These are phyloP conservation scores for Crossocerus cetratus DNA, from an alignment of 2,888 invertebrate species.

Conservation along the genomic window DNA sequence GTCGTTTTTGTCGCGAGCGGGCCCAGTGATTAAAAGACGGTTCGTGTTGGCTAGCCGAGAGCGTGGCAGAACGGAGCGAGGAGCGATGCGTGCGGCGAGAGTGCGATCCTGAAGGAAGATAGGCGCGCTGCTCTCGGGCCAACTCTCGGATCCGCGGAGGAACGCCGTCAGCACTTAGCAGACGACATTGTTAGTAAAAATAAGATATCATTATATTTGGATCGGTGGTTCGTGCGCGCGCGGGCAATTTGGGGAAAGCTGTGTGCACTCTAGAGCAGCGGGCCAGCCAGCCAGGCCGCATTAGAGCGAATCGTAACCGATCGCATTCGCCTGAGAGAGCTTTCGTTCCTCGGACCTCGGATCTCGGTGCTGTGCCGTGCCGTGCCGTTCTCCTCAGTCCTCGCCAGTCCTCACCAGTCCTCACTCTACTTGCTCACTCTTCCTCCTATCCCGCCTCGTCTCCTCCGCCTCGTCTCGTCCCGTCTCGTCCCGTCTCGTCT, in stretches of 20 bases:
- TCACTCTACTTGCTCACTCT: neutral
- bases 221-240: constrained; percentile 53
- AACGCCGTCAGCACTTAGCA: constrained; percentile 56
- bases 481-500: no score
- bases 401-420: no score
- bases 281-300: neutral
- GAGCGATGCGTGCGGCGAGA: constrained; percentile 36
- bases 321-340: neutral
- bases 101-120: constrained; percentile 27
- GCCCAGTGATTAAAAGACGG: constrained; percentile 35
- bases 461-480: no score
- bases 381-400: neutral
- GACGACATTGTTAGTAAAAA: constrained; percentile 73
- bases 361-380: no score
- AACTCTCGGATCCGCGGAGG: constrained; percentile 16
- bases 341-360: neutral
- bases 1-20: constrained; percentile 14
- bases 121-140: constrained; percentile 16
- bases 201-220: constrained; percentile 71
- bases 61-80: constrained; percentile 12
- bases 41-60: constrained; percentile 17
- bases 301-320: neutral
- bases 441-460: neutral
- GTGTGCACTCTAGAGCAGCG: neutral
- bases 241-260: constrained; percentile 26